Evolutionary conservation across 2,797 vertebrate genomes (phyloP).

Genomic region (Ctenopoma multispine): DNA sequence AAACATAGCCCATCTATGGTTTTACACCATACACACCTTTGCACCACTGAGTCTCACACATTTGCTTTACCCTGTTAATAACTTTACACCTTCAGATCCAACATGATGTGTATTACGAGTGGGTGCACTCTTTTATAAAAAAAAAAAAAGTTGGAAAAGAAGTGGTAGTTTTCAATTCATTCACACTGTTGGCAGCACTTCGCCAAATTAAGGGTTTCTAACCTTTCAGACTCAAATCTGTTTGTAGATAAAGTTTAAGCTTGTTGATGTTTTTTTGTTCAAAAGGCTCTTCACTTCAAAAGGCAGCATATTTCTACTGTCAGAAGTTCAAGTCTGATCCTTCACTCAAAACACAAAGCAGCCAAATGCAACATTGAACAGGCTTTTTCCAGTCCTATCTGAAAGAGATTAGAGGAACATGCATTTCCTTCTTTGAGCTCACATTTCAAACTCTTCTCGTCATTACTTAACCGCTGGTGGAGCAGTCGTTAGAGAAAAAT

Average conservation of each 20-base stretch:
- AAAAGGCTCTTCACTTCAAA: slow-evolving; percentile 62
- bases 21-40: slow-evolving; percentile 13
- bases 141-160: not conserved
- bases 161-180: not conserved
- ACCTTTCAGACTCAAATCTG: slow-evolving; percentile 60
- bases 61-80: slow-evolving; percentile 58
- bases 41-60: slow-evolving; percentile 38
- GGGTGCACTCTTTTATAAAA: not conserved
- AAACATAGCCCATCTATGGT: slow-evolving; percentile 5
- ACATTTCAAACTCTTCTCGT: slow-evolving; percentile 69
- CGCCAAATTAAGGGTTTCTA: slow-evolving; percentile 33
- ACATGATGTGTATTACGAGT: slow-evolving; percentile 12
- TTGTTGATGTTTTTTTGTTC: slow-evolving; percentile 55
- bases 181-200: slow-evolving; percentile 18
- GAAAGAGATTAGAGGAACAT: slow-evolving; percentile 78
- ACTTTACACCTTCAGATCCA: slow-evolving; percentile 35
- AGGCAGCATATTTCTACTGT: slow-evolving; percentile 65
- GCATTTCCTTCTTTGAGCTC: slow-evolving; percentile 71
- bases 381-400: slow-evolving; percentile 61
- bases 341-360: slow-evolving; percentile 72
- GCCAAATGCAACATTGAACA: slow-evolving; percentile 74
- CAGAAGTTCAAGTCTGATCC: slow-evolving; percentile 70
- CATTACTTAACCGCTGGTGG: slow-evolving; percentile 56
- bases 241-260: slow-evolving; percentile 64
- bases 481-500: slow-evolving; percentile 48